Evolutionary conservation across 2,888 invertebrate species (phyloP), one percentile per base, ranked within the genome.

Genomic region (Diadromus collaris): DNA sequence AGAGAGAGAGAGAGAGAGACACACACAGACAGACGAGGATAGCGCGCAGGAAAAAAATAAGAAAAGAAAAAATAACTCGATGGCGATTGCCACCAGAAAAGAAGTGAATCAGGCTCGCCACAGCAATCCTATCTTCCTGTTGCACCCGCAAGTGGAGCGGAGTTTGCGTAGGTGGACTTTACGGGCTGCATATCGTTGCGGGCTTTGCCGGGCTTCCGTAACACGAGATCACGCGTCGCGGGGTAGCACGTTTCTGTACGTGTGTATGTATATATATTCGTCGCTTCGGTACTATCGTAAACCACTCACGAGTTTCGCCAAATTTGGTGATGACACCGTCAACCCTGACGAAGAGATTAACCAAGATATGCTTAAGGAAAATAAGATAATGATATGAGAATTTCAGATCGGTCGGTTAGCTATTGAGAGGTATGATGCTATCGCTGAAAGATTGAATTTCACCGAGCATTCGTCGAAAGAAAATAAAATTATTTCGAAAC

Each of bases 111-210:
- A 27, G 21, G 27, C 24, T 56, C 54, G 6, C 24, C 21, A 3
- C 10, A 27, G n/a, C 63, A 64, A 44, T 46, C 63, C n/a, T 34
- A 54, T 58, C 41, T 41, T 10, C 27, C 41, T 68, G 56, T 41
- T 21, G 41, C 44, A 58, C 44, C 29, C 44, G 29, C 58, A 13
- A 58, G 58, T 27, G 60, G 19, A 54, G 34, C 64, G 41, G 51
- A 54, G 60, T 46, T 63, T 34, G 67, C 74, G 80, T 80, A 56
- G 80, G 80, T 67, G 80, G 61, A 80, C 76, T 74, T 73, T 60
- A 51, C 69, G 19, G 70, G 46, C 29, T 56, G 44, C 69, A 38
- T 79, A 75, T 76, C 70, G 78, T 79, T 56, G 29, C 56, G 56
- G 16, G n/a, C 56, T 69, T 54, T 76, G 65, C 60, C 74, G 9